Evolutionary conservation across 2,888 invertebrate genomes (phyloP), one percentile per base, ranked within the genome.

Genomic region (Scaptomyza tumidula): DNA sequence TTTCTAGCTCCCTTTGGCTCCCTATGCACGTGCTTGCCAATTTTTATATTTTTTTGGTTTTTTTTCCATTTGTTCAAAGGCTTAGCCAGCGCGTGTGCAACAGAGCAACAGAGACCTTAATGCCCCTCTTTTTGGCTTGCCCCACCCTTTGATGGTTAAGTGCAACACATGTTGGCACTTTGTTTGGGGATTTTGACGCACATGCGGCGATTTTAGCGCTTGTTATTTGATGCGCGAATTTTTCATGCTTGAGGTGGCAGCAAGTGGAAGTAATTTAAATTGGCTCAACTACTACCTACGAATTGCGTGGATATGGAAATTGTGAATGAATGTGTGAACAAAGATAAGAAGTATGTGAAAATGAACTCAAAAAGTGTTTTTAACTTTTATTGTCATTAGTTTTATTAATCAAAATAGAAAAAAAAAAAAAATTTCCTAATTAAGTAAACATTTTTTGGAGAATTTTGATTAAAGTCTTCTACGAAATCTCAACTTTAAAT

Each of bases 111-210:
- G 49, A 13, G 27, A 33, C 41, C 54, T 29, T 45, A 14, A 16
- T 29, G 35, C 53, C 53, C 31, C 44, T 48, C 16, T 13, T 16
- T 44, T 45, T 39, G 33, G 48, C 19, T 44, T 46, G 33, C 33
- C 63, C 59, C 48, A 35, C 16, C 1, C 5, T 33, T 29, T 50
- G 46, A 13, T 27, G 60, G 86, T 74, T 88, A 88, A 86, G 89
- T 88, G 87, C 89, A 84, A 83, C 83, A 83, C 81, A 83, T 88
- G 83, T 88, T 84, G 78, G 72, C 87, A 83, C 87, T 88, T 88
- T 83, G 89, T 80, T 63, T 41, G 16, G 78, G 81, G 75, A 83
- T 88, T 86, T 84, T 41, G 55, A 55, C 52, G 71, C 62, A 75
- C 46, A 64, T 69, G 68, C 50, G 59, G 37, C 65, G 60, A 80